Evolutionary conservation across 2,888 invertebrate species (phyloP), one percentile per base, ranked within the genome.

Genomic region (Hirtodrosophila confusa): DNA sequence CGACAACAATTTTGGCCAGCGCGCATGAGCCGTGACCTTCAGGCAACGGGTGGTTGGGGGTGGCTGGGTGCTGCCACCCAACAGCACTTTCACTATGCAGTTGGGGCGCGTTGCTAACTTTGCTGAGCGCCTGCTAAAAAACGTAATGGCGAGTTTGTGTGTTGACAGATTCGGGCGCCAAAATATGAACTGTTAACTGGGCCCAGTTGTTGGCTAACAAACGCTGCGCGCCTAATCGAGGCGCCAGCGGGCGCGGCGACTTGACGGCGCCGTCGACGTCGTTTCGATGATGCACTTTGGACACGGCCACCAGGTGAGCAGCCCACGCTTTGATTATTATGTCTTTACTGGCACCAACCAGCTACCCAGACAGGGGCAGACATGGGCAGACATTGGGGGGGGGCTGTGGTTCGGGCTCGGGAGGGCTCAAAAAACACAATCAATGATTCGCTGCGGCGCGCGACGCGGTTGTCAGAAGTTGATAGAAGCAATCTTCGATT

Each of bases 1-100:
- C 84, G 75, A 72, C 88, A 88, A 88, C 77, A 86, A 53, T 58
- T 66, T 53, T 10, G 12, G 11, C 2, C 24, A 70, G 17, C 60
- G 89, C 89, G 89, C 89, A 88, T 86, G 90, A 74, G 82, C 53
- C 50, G 45, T 89, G 88, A 89, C 89, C 90, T 89, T 90, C 87
- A 88, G 62, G 17, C 17, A 2, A 17, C 29, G 36, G 29, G 12
- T 4, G 35, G n/a, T 31, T 31, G 7, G 31, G n/a, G 33, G 12
- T 41, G 29, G 35, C 9, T 36, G 17, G 35, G 11, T 6, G 2
- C 31, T n/a, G 8, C 7, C 17, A 23, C 43, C 23, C 12, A 17
- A 27, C 23, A 11, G 10, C 36, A 60, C 58, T 73, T 71, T 39
- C 72, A 44, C 65, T 55, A 5, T 24, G 36, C 51, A 47, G 11